Percentiles rank a stretch among this genome's conserved stretches.
phyloP scores from a whole-genome alignment of 2,797 vertebrate species.

The Peromyscus eremicus region DNA sequence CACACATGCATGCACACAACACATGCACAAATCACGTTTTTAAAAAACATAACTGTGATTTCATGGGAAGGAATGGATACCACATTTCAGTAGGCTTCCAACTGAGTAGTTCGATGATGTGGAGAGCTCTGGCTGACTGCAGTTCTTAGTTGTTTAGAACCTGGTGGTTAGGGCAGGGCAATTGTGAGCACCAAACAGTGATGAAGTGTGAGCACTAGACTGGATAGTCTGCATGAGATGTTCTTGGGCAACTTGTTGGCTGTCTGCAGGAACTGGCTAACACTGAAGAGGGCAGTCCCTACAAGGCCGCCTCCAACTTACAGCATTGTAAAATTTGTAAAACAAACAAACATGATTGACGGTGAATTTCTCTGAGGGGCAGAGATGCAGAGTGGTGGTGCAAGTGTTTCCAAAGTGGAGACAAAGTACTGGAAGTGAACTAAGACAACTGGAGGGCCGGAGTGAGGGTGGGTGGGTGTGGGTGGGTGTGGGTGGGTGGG shows the following conservation, averaged over 20 bases:
- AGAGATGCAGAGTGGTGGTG: not conserved
- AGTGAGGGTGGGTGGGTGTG: not conserved
- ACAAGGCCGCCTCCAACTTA: not conserved
- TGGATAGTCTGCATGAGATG: too few species aligned
- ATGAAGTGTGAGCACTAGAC: not conserved
- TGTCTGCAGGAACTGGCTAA: not conserved
- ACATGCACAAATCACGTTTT: not conserved
- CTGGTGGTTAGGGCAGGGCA: not conserved
- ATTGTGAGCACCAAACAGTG: not conserved
- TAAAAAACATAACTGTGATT: too few species aligned
- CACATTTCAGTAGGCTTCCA: not conserved
- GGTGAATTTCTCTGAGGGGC: not conserved
- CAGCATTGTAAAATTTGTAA: not conserved
- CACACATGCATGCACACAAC: not conserved
- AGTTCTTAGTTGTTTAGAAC: not conserved
- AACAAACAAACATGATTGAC: not conserved
- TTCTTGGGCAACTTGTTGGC: not conserved
- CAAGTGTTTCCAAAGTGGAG: not conserved
- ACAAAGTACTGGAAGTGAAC: not conserved
- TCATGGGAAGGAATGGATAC: not conserved
- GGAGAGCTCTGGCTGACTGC: not conserved
- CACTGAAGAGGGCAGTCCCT: not conserved
- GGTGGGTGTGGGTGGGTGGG: too few species aligned
- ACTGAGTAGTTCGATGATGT: too few species aligned
- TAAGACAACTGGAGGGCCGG: not conserved